Evolutionary conservation across 1,140 invertebrate genomes (phyloP).

Genomic region (Formica selysi): DNA sequence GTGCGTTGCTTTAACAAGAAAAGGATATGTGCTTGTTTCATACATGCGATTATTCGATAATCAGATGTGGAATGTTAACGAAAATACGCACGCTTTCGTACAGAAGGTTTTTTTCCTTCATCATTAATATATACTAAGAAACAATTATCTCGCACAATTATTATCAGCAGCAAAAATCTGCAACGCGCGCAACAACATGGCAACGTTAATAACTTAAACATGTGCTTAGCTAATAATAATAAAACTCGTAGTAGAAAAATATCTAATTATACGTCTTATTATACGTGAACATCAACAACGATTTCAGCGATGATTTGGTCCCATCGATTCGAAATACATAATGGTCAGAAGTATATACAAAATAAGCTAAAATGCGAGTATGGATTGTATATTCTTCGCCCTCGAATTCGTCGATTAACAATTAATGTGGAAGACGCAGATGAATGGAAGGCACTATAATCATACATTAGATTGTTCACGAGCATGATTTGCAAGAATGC

Average conservation of each 20-base stretch:
- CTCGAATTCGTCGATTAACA: constrained; percentile 42
- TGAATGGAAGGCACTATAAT: constrained; percentile 61
- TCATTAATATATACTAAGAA: neutral
- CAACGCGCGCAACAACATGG: constrained; percentile 22
- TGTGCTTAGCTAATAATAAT: constrained; percentile 1
- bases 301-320: constrained; percentile 20
- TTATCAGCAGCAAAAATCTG: neutral
- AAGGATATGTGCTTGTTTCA: constrained; percentile 15
- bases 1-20: constrained; percentile 13
- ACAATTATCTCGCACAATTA: constrained; percentile 15
- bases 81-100: neutral
- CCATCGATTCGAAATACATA: neutral
- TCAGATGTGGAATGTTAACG: constrained; percentile 49
- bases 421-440: constrained; percentile 65
- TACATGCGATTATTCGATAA: constrained; percentile 28
- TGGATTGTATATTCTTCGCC: neutral
- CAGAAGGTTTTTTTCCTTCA: neutral
- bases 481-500: constrained; percentile 14
- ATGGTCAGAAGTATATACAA: constrained; percentile 20
- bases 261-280: constrained; percentile 17
- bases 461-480: constrained; percentile 12
- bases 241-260: constrained; percentile 58
- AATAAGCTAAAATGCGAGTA: neutral
- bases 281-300: neutral
- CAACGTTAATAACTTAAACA: constrained; percentile 47